Percentiles rank a stretch among this genome's conserved stretches.
These are phyloP conservation scores for Hylaea fasciaria DNA, from an alignment of 2,888 invertebrate genomes.

Conservation along the genomic window DNA sequence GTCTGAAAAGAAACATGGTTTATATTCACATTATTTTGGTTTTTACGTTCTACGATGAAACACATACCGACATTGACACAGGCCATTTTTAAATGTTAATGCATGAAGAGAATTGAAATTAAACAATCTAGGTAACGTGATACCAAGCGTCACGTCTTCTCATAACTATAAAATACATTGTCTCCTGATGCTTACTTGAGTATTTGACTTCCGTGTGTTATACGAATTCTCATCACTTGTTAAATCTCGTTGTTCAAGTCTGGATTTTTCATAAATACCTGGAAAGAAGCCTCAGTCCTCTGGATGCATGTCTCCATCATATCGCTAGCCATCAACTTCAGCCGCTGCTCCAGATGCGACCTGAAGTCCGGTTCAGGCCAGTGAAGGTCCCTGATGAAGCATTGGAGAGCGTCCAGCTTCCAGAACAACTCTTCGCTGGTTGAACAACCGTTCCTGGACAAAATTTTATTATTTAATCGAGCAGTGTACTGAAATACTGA, in stretches of 20 bases:
- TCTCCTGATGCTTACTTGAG: no score
- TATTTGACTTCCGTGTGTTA: no score
- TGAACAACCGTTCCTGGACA: conserved; percentile 95
- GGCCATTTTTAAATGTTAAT: no score
- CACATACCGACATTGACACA: no score
- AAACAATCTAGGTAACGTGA: no score
- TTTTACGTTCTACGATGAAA: no score
- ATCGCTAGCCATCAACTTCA: conserved; percentile 99
- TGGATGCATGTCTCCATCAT: conserved; percentile 99
- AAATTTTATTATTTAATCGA: background rate
- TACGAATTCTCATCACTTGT: no score
- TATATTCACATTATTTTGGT: no score
- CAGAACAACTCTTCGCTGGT: conserved; percentile 99
- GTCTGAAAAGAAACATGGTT: conserved; percentile 82
- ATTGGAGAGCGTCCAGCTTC: conserved; percentile 99
- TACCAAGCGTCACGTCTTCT: no score
- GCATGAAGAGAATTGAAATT: no score
- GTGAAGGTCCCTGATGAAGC: conserved; percentile 98
- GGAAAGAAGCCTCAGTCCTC: conserved; percentile 93
- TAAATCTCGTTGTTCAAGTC: no score
- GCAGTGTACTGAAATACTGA: background rate
- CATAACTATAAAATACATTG: no score
- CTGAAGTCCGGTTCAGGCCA: conserved; percentile 99
- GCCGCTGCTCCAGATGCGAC: conserved; percentile 96
- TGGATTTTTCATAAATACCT: conserved; percentile 55